phyloP scores from a whole-genome alignment of 2,113 vertebrate species.

The Rhea pennata region DNA sequence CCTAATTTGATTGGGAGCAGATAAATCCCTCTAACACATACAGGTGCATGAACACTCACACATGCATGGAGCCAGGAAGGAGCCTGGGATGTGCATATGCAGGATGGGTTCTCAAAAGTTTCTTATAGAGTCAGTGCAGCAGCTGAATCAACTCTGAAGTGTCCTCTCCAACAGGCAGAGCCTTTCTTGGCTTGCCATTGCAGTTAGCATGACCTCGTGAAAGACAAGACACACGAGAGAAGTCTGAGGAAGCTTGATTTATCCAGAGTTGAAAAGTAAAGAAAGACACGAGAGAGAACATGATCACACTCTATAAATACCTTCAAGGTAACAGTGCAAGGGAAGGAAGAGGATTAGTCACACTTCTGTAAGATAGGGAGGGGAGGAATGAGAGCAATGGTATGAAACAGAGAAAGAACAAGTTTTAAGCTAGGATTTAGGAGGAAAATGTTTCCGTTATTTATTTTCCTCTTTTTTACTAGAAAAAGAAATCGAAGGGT shows the following conservation, averaged over 20 bases:
- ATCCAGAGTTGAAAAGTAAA: not conserved
- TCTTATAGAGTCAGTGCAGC: not conserved
- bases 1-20: not conserved
- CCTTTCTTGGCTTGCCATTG: not conserved
- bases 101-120: not conserved
- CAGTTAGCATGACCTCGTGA: not conserved
- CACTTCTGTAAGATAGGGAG: not conserved
- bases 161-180: not conserved
- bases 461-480: not conserved
- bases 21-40: fast-evolving
- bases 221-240: not conserved
- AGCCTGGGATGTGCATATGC: fast-evolving
- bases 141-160: not conserved
- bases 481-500: not conserved
- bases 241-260: not conserved
- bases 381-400: not conserved
- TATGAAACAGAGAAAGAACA: not conserved
- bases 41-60: no score
- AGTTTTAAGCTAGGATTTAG: not conserved
- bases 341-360: conserved; percentile 53
- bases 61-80: fast-evolving
- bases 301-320: conserved; percentile 55
- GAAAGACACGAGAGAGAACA: conserved; percentile 13
- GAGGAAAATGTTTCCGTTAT: not conserved
- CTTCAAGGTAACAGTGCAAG: conserved; percentile 35